These are phyloP conservation scores for Palythoa grandis DNA, from an alignment of 92 coral and sea anemone species.

Conservation along the genomic window DNA sequence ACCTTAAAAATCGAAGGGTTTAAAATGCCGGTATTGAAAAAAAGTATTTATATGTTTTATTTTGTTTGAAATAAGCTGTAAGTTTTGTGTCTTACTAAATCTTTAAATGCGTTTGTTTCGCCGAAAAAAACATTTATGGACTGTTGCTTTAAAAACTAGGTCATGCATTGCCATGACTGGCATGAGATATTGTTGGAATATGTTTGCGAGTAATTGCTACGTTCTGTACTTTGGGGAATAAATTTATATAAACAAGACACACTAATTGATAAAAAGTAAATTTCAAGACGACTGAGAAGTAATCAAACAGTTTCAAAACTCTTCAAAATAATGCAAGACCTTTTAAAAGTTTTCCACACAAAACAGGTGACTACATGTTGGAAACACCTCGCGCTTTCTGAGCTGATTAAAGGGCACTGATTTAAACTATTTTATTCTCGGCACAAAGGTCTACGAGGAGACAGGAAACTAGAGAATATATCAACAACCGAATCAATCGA, in stretches of 20 bases:
- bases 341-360: slow-evolving; percentile 40
- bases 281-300: background rate
- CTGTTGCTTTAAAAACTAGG: background rate
- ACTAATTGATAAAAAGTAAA: background rate
- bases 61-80: background rate
- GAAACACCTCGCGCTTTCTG: slow-evolving; percentile 9
- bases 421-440: background rate
- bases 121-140: background rate
- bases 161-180: background rate
- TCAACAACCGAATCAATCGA: slow-evolving; percentile 20
- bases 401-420: slow-evolving; percentile 2
- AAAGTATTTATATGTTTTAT: slow-evolving; percentile 2
- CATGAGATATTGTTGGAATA: background rate
- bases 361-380: slow-evolving; percentile 19
- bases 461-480: slow-evolving; percentile 22
- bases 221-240: background rate
- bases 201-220: background rate
- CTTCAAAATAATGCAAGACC: slow-evolving; percentile 20
- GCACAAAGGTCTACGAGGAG: slow-evolving; percentile 17
- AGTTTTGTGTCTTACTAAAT: background rate
- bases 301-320: background rate
- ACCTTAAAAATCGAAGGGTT: background rate
- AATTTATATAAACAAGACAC: background rate
- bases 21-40: background rate
- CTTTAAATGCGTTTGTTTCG: background rate